Conservation (phyloP, 2,797 vertebrate species). For the Chelonia mydas region DNA sequence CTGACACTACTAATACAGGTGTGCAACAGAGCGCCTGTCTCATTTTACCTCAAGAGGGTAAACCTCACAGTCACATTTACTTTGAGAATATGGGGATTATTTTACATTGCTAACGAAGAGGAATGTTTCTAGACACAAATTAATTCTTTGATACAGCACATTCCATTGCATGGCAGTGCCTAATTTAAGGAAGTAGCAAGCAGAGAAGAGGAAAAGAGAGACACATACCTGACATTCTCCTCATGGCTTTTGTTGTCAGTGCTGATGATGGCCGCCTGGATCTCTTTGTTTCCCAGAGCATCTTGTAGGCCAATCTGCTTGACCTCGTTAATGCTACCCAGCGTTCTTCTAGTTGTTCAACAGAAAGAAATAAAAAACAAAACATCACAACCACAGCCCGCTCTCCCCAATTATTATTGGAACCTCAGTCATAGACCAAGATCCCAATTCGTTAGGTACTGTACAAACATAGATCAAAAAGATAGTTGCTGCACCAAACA, state of each 20-base stretch:
- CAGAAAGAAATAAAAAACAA: constrained; percentile 31
- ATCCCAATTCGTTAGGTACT: neutral
- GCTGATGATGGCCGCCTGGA: constrained; percentile 90
- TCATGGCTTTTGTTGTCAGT: constrained; percentile 91
- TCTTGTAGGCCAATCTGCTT: constrained; percentile 88
- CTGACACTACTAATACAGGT: neutral
- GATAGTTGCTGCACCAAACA: neutral
- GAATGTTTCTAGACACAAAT: neutral
- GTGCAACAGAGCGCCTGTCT: neutral
- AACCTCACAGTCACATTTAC: neutral
- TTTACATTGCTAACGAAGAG: neutral
- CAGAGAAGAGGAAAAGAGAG: neutral
- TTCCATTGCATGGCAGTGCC: neutral
- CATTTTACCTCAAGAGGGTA: neutral
- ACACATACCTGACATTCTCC: constrained; percentile 86
- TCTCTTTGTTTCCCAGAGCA: constrained; percentile 83
- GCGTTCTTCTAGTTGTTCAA: constrained; percentile 81
- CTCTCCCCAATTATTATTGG: neutral
- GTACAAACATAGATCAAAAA: neutral
- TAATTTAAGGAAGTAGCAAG: neutral
- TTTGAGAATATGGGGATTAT: neutral
- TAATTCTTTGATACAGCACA: neutral
- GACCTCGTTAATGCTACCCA: constrained; percentile 83
- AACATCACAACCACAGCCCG: neutral
- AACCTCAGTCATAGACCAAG: neutral